Evolutionary conservation across 2,113 vertebrate genomes (phyloP).

Genomic region (Cavia porcellus): DNA sequence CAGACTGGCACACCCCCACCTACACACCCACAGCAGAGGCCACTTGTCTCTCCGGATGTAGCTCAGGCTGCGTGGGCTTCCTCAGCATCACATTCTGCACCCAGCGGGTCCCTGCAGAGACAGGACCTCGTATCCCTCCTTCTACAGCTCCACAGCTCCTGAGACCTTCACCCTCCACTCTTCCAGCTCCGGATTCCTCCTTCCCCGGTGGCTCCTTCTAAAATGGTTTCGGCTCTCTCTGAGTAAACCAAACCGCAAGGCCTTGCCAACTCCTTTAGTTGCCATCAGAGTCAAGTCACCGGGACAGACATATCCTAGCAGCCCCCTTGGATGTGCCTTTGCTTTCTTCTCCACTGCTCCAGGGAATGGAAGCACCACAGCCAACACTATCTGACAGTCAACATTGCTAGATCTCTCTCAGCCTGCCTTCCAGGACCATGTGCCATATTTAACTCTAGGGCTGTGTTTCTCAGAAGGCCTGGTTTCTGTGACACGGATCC

Average conservation of each 20-base stretch:
- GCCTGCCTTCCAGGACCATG: background rate
- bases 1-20: background rate
- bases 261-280: background rate
- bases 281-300: background rate
- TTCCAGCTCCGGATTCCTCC: background rate
- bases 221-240: background rate
- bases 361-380: background rate
- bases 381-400: background rate
- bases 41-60: background rate
- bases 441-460: background rate
- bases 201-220: background rate
- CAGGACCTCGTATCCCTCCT: background rate
- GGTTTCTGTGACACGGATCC: background rate
- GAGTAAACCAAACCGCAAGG: background rate
- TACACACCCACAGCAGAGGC: background rate
- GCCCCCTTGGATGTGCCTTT: background rate
- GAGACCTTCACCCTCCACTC: background rate
- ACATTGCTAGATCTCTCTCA: background rate
- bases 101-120: background rate
- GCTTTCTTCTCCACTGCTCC: background rate
- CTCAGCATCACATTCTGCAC: background rate
- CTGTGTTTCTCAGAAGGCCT: conserved; percentile 24
- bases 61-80: background rate
- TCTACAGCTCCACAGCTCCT: background rate
- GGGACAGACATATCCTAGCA: background rate